phyloP scores from a whole-genome alignment of 1,140 invertebrate species.

The Oryzaephilus surinamensis region DNA sequence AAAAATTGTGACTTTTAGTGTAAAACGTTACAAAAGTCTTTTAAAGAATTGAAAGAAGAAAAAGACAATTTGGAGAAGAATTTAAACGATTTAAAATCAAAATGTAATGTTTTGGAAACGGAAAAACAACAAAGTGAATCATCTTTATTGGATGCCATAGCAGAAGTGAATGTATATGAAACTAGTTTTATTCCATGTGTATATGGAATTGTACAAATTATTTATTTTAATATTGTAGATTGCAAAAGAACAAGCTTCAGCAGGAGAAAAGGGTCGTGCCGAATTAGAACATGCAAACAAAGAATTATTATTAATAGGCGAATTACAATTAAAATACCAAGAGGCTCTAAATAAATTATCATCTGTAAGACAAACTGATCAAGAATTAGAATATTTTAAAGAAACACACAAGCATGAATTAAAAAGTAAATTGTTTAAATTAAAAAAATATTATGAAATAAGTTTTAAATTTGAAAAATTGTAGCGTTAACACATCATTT shows the following conservation, averaged over 20 bases:
- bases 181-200: too few species aligned
- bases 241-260: conserved; percentile 30
- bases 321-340: conserved; percentile 40
- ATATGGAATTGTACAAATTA: not conserved
- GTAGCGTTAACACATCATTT: conserved; percentile 29
- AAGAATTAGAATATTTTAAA: conserved; percentile 36
- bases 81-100: conserved; percentile 20
- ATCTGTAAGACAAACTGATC: conserved; percentile 31
- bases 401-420: conserved; percentile 39
- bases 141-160: conserved; percentile 30
- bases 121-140: conserved; percentile 29
- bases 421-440: conserved; percentile 14
- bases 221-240: conserved; percentile 18
- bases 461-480: conserved; percentile 9
- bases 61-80: conserved; percentile 21
- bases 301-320: conserved; percentile 36
- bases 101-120: conserved; percentile 22
- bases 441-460: not conserved
- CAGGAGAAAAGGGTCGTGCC: conserved; percentile 30
- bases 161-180: conserved; percentile 34
- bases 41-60: conserved; percentile 13
- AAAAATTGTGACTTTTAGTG: conserved; percentile 28
- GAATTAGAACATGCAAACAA: conserved; percentile 34
- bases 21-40: conserved; percentile 35
- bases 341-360: conserved; percentile 39